Evolutionary conservation across 2,113 vertebrate species (phyloP).

Genomic region (Trichomycterus rosablanca): DNA sequence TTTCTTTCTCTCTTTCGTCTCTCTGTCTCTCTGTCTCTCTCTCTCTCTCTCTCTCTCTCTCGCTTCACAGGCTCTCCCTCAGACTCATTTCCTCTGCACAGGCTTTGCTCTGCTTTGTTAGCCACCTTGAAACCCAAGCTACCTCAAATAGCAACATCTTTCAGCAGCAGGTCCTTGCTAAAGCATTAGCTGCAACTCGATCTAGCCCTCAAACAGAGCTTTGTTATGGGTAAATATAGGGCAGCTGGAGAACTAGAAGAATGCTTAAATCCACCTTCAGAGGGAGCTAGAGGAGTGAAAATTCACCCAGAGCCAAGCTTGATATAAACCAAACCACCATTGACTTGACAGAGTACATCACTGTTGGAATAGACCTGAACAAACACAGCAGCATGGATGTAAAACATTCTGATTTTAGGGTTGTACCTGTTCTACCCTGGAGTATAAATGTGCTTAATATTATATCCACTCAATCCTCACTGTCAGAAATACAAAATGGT

Average conservation of each 20-base stretch:
- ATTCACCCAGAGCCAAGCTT: slow-evolving; percentile 2
- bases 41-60: too few species aligned
- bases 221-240: slow-evolving; percentile 49
- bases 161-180: slow-evolving; percentile 47
- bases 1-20: too few species aligned
- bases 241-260: slow-evolving; percentile 12
- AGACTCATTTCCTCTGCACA: slow-evolving; percentile 41
- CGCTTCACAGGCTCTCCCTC: slow-evolving; percentile 35
- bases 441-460: background rate
- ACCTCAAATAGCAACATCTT: slow-evolving; percentile 48
- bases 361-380: background rate
- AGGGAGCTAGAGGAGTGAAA: slow-evolving; percentile 39
- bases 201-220: slow-evolving; percentile 42
- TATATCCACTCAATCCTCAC: background rate
- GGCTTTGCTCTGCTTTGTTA: slow-evolving; percentile 44
- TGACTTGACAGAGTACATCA: background rate
- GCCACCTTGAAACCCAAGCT: slow-evolving; percentile 49
- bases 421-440: background rate
- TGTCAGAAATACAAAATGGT: background rate
- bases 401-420: background rate
- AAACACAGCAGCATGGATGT: background rate
- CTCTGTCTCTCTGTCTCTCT: too few species aligned
- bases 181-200: slow-evolving; percentile 52
- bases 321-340: background rate
- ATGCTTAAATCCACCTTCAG: slow-evolving; percentile 24